Evolutionary conservation across 2,113 vertebrate species (phyloP).

Genomic region (Forbesichthys papilliferus): DNA sequence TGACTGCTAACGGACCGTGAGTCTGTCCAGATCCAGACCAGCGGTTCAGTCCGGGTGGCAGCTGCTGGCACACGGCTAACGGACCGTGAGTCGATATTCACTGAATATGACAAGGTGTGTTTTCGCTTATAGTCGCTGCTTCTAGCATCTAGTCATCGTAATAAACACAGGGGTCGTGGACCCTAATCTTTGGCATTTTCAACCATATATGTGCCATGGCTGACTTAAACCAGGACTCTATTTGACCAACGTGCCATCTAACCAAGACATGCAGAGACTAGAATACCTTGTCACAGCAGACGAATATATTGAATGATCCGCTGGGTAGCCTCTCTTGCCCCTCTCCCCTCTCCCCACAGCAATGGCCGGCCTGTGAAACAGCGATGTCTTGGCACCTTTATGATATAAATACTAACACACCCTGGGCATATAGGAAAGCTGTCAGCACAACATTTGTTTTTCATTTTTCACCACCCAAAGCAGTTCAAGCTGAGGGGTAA

Average conservation of each 20-base stretch:
- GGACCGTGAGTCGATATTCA: too few relatives aligned
- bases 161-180: too few relatives aligned
- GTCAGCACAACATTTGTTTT: slow-evolving; percentile 83
- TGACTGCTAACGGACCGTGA: too few relatives aligned
- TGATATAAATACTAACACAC: slow-evolving; percentile 80
- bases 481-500: slow-evolving; percentile 62
- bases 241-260: not conserved
- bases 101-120: too few relatives aligned
- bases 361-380: slow-evolving; percentile 70
- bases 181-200: too few relatives aligned
- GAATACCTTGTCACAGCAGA: not conserved
- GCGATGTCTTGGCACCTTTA: slow-evolving; percentile 77
- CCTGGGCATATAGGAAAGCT: slow-evolving; percentile 80
- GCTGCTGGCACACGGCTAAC: too few relatives aligned
- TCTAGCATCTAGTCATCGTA: too few relatives aligned
- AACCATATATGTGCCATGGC: too few relatives aligned
- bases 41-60: slow-evolving; percentile 14
- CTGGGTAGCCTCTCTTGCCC: slow-evolving; percentile 32
- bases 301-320: slow-evolving; percentile 49
- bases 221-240: too few relatives aligned
- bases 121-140: too few relatives aligned
- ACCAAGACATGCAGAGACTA: not conserved
- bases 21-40: slow-evolving; percentile 19
- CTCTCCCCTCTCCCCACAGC: slow-evolving; percentile 45
- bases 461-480: slow-evolving; percentile 82